Base-by-base conservation (phyloP, 2,797 vertebrate species). In the Gobionotothen gibberifrons region DNA sequence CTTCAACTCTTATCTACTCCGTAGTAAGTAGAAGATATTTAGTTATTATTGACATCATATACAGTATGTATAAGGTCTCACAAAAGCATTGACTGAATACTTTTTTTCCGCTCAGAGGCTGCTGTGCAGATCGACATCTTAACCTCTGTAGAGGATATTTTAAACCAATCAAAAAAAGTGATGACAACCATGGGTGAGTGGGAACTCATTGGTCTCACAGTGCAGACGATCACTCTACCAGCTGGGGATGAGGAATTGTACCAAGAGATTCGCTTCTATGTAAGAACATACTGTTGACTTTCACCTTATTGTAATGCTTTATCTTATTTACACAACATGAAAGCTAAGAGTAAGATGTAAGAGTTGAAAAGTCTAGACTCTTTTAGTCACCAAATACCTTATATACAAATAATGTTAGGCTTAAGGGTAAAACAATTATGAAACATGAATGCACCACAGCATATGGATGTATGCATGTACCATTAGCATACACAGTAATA, bases 131-230 rank as follows among this genome's bases (percentile, higher is more conserved):
- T 94, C 5, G 2, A 44, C 0, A 63, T 73, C 1, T 0, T 0
- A 1, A 0, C 0, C 5, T 3, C 82, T 10, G 61, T 54, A 10
- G 72, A 91, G 13, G 4, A 49, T 0, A 84, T 89, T 16, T 69
- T 88, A 7, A 1, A 72, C 17, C 0, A 6, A 3, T 93, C 93
- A 5, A 69, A 76, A 74, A 0, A 51, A 0, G 70, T 61, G 5
- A 84, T 95, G 66, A 32, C 76, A 11, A 93, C 91, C 0, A 88
- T 85, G 76, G 93, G 93, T 7, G 94, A 93, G 77, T 95, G 92
- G 92, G 80, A 92, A 14, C 89, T 95, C 1, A 9, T 86, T 26
- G 84, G 79, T 59, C 71, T 95, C 52, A 75, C 42, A 22, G 69
- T 48, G 11, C 19, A 53, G 19, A 75, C 53, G 46, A 32, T 21